Conservation (phyloP, 2,888 invertebrate genomes). For the Agonopterix alstromeriana region DNA sequence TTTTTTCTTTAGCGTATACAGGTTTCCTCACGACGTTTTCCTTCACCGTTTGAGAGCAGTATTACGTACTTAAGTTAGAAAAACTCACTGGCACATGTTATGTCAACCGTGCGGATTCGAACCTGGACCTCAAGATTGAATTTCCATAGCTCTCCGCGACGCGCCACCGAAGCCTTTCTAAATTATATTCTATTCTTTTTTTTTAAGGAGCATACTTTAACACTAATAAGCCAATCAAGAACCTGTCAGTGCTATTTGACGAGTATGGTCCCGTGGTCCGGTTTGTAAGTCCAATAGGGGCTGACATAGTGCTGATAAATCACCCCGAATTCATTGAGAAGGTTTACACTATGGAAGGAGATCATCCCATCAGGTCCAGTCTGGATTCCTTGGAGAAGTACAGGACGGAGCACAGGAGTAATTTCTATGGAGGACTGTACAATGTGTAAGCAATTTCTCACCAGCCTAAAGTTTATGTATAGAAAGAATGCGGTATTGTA, state of each 20-base stretch:
- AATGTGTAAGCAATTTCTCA: constrained; percentile 53
- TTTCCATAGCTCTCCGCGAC: too few species aligned
- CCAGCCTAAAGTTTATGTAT: background rate
- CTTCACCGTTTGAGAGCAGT: too few species aligned
- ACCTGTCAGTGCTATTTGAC: constrained; percentile 44
- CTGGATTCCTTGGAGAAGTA: constrained; percentile 81
- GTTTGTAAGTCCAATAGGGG: constrained; percentile 79
- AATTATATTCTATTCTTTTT: too few species aligned
- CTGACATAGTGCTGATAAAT: constrained; percentile 79
- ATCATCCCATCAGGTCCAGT: constrained; percentile 76
- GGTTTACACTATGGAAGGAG: constrained; percentile 78
- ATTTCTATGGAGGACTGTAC: constrained; percentile 74
- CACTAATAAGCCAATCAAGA: background rate
- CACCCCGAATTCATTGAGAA: constrained; percentile 80
- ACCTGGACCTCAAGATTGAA: too few species aligned
- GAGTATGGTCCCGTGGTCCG: constrained; percentile 81
- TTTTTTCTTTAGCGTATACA: too few species aligned
- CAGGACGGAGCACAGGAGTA: constrained; percentile 72
- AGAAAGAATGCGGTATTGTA: too few species aligned
- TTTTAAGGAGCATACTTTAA: background rate
- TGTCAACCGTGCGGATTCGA: too few species aligned
- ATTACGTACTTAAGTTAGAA: too few species aligned
- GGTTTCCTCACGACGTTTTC: too few species aligned
- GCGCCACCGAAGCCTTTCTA: too few species aligned
- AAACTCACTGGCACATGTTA: too few species aligned